Percentiles rank a stretch among this genome's conserved stretches.
phyloP scores from a whole-genome alignment of 2,888 invertebrate species.

The Lasioglossum vierecki region DNA sequence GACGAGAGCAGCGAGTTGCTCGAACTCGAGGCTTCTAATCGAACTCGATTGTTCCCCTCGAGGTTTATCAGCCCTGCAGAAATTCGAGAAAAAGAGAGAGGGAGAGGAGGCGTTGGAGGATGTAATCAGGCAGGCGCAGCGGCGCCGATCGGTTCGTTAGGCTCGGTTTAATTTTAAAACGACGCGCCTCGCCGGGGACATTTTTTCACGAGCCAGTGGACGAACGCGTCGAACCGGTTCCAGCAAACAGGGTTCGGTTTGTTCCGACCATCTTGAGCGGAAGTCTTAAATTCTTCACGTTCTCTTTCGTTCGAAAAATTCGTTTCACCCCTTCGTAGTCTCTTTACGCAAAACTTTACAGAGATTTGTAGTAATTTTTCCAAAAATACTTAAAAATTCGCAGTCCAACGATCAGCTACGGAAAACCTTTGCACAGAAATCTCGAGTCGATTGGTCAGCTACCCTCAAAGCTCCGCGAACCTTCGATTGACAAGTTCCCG shows the following conservation, averaged over 20 bases:
- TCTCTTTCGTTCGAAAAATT: too few species aligned
- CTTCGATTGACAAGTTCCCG: neutral
- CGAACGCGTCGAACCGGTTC: neutral
- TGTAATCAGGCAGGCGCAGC: slow-evolving; percentile 45
- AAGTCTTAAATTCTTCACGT: neutral
- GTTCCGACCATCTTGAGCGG: neutral
- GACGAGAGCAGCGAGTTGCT: neutral
- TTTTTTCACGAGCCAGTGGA: slow-evolving; percentile 53
- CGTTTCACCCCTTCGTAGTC: too few species aligned
- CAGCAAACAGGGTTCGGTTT: neutral
- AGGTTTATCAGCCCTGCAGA: slow-evolving; percentile 30
- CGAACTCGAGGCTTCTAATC: slow-evolving; percentile 6
- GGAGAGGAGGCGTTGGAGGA: slow-evolving; percentile 28
- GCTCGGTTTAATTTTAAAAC: slow-evolving; percentile 60
- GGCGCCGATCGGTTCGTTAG: slow-evolving; percentile 58
- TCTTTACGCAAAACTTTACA: too few species aligned
- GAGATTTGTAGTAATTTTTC: too few species aligned
- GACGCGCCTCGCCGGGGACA: slow-evolving; percentile 32
- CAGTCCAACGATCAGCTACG: too few species aligned
- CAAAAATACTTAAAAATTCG: too few species aligned
- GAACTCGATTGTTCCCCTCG: slow-evolving; percentile 8
- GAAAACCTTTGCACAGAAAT: neutral
- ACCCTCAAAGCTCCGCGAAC: neutral
- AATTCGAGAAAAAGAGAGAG: slow-evolving; percentile 28
- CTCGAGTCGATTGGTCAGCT: neutral